A percentile compares a stretch with the other conserved stretches of the same genome.
These are phyloP conservation scores for Falcunculus frontatus DNA, from an alignment of 2,113 vertebrate species.

Conservation along the genomic window DNA sequence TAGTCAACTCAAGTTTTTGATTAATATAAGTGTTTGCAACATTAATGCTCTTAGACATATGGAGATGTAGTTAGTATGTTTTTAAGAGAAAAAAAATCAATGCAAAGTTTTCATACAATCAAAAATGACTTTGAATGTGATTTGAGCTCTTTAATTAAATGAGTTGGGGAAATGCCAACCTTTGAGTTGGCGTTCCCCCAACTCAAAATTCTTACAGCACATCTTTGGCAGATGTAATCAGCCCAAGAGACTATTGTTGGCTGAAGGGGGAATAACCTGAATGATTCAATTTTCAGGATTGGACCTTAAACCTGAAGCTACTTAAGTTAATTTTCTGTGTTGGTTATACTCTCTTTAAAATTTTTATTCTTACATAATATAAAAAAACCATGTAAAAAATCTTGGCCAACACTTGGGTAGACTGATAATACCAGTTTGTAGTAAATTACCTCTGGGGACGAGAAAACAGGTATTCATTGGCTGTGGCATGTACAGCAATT, in stretches of 20 bases:
- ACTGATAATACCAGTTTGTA: neutral
- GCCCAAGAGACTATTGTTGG: neutral
- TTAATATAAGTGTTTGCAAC: neutral
- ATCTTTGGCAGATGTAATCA: neutral
- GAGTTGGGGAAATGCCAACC: too few species aligned
- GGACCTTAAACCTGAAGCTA: neutral
- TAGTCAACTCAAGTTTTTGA: neutral
- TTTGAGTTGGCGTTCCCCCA: neutral
- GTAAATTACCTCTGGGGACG: neutral
- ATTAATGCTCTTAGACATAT: neutral
- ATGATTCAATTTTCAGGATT: neutral
- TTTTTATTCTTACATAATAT: neutral
- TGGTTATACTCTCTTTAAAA: neutral
- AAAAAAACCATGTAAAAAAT: neutral
- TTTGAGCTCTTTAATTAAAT: neutral
- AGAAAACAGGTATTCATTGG: neutral
- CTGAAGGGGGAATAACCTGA: neutral
- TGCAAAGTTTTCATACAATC: neutral
- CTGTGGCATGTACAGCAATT: neutral
- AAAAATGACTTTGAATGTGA: neutral
- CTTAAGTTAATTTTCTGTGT: neutral
- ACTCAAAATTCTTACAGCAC: neutral
- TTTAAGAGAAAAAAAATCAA: neutral
- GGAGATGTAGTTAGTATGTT: neutral
- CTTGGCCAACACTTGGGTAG: neutral